Conservation (phyloP, 2,888 invertebrate species). For the Acanthosepion lycidas region DNA sequence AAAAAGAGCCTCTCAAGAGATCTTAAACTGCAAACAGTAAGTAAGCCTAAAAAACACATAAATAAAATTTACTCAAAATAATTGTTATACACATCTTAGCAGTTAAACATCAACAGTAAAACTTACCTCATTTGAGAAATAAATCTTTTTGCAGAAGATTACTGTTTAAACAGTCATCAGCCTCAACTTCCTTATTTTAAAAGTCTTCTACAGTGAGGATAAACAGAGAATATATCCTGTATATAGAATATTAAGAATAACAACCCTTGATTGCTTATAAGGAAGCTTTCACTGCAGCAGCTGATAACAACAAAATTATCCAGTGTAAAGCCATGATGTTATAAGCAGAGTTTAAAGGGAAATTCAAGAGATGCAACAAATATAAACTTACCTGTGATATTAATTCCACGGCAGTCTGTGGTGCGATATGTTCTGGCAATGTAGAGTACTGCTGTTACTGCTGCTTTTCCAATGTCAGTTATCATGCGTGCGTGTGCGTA, state of each 20-base stretch:
- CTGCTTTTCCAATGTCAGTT: constrained; percentile 33
- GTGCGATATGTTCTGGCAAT: constrained; percentile 33
- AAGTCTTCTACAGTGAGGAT: background rate
- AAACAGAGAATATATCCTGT: constrained; percentile 20
- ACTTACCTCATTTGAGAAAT: constrained; percentile 22
- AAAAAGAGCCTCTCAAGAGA: background rate
- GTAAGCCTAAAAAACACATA: background rate
- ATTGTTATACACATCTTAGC: background rate
- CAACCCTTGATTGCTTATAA: background rate
- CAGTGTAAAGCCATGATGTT: background rate
- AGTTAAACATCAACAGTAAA: background rate
- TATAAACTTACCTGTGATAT: constrained; percentile 33
- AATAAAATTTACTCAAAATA: background rate
- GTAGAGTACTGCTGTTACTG: constrained; percentile 33
- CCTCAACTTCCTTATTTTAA: constrained; percentile 12
- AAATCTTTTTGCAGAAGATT: background rate
- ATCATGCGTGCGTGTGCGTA: background rate
- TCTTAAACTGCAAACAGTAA: background rate
- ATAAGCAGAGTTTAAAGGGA: background rate
- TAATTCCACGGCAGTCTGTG: constrained; percentile 33
- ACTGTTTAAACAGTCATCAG: background rate
- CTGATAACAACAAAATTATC: background rate
- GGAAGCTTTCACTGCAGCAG: background rate
- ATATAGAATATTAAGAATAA: background rate
- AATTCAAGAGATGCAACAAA: constrained; percentile 33